Base-by-base conservation (phyloP, 1,140 invertebrate genomes). In the Anadara kagoshimensis region DNA sequence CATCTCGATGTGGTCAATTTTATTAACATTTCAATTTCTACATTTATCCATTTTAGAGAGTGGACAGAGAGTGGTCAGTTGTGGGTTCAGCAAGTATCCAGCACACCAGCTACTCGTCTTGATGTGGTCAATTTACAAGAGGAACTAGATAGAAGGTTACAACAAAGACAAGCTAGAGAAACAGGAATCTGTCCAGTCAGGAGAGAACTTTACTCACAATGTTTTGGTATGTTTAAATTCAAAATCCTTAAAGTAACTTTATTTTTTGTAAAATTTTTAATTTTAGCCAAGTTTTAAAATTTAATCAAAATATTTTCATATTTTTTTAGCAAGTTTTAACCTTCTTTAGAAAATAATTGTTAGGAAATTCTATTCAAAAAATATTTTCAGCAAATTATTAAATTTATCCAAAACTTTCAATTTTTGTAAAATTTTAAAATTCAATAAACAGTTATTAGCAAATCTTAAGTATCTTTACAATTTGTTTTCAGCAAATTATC, bases 111-210 rank as follows among this genome's bases (percentile, higher is more conserved):
- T 0, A 99, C 98, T 0, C 91, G 97, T 64, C 89, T 97, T 59
- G 97, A 99, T 90, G 96, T 99, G 0, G 94, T 98, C 56, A 97
- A 97, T 89, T 91, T 99, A 20, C 96, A 98, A 90, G 97, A 99
- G 89, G 95, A 98, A 88, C 88, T 99, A 44, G 97, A 99, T 85
- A 95, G 95, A 82, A 92, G 94, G 78, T 90, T 99, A 22, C 95
- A 98, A 85, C 95, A 97, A 85, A 91, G 94, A 64, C 95, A 97
- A 88, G 97, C 98, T 0, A 92, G 97, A 80, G 96, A 98, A 90
- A 98, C 97, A 20, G 98, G 98, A 29, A 97, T 99, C 81, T 99
- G 98, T 90, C 96, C 97, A 0, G 94, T 98, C 58, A 91, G 98
- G 57, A 91, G 97, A 59, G 94, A 98, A 87, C 92, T 99, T 0